Evolutionary conservation across 2,113 vertebrate genomes (phyloP).

Genomic region (Forbesichthys agassizii): DNA sequence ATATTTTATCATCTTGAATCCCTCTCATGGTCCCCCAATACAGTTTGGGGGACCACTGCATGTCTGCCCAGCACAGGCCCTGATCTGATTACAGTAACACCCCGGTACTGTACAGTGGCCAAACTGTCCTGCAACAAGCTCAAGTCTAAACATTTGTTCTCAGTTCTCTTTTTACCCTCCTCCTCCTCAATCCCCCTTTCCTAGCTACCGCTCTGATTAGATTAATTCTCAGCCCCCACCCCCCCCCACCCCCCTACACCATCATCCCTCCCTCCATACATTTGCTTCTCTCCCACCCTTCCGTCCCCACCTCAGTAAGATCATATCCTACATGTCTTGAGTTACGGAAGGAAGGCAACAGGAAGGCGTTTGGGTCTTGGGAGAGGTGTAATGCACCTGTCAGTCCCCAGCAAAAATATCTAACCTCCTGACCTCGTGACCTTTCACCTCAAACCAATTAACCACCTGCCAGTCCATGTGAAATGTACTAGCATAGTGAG

Average conservation of each 20-base stretch:
- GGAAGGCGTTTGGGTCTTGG: conserved; percentile 46
- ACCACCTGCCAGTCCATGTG: conserved; percentile 40
- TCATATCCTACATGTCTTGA: conserved; percentile 23
- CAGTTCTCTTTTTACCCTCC: background rate
- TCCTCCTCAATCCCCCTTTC: conserved; percentile 9
- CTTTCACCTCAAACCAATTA: background rate
- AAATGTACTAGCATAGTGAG: no score
- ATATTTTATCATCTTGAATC: no score
- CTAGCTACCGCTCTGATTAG: conserved; percentile 9
- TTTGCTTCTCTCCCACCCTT: conserved; percentile 46
- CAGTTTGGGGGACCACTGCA: no score
- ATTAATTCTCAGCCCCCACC: background rate
- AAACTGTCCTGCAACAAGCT: no score
- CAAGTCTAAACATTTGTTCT: no score
- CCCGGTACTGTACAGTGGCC: no score
- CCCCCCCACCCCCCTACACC: background rate
- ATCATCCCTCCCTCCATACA: conserved; percentile 34
- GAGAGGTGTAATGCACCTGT: conserved; percentile 38
- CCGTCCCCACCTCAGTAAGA: background rate
- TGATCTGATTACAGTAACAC: no score
- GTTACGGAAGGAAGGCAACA: conserved; percentile 25
- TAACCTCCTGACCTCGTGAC: background rate
- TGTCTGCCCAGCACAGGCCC: no score
- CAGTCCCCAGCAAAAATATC: no score
- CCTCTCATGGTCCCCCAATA: no score